Percentiles rank a stretch among this genome's conserved stretches.
These are phyloP conservation scores for Eulemur mongoz DNA, from an alignment of 2,797 vertebrate species.

Conservation along the genomic window DNA sequence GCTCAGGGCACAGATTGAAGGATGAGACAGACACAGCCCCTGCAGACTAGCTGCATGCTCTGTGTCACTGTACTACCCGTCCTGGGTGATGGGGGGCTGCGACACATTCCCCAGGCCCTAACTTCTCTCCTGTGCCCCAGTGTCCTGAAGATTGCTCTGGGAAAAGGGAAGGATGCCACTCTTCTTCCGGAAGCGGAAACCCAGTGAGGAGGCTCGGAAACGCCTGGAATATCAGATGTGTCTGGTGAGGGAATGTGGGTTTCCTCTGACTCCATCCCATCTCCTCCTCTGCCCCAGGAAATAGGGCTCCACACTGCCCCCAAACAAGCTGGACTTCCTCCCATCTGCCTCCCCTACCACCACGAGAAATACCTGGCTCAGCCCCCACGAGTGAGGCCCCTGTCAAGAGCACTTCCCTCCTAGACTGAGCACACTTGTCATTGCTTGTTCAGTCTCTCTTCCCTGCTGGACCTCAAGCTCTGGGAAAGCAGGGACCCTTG, in stretches of 20 bases:
- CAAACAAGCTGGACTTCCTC: fast-evolving
- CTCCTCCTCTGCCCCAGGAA: neutral
- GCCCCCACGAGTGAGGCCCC: neutral
- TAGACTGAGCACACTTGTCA: neutral
- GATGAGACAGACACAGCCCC: neutral
- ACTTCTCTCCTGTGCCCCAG: neutral
- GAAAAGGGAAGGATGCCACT: constrained; percentile 88
- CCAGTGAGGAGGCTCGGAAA: constrained; percentile 92
- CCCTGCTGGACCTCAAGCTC: neutral
- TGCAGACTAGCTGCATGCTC: neutral
- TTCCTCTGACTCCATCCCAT: neutral
- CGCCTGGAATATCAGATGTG: constrained; percentile 95
- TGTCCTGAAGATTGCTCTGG: neutral
- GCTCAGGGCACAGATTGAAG: neutral
- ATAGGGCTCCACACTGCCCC: neutral
- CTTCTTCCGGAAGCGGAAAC: constrained; percentile 94
- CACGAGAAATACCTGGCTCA: neutral
- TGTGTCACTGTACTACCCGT: neutral
- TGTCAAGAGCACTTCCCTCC: neutral
- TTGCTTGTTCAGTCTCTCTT: neutral
- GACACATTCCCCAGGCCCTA: neutral
- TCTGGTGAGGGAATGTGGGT: constrained; percentile 86
- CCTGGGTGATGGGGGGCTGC: too few relatives aligned
- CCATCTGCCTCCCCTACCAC: neutral
- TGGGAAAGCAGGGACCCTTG: neutral